Percentiles rank a stretch among this genome's conserved stretches.
Evolutionary conservation across 92 coral and sea anemone species (phyloP).

Genomic region (Heliopora coerulea): DNA sequence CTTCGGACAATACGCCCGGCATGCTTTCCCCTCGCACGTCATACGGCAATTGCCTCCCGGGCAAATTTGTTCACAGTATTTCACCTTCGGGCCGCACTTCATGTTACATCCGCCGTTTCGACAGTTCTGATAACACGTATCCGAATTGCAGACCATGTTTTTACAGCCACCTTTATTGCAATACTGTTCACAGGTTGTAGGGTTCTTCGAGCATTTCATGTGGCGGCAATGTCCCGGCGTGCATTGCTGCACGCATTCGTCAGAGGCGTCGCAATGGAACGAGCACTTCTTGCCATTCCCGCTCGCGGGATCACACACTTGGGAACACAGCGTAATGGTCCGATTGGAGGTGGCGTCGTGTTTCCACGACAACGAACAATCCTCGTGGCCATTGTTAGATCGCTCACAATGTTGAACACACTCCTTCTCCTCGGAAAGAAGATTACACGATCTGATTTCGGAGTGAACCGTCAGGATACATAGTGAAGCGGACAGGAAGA

Average conservation of each 20-base stretch:
- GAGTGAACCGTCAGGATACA: background rate
- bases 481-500: constrained; percentile 11
- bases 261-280: constrained; percentile 23
- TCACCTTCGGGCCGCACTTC: constrained; percentile 38
- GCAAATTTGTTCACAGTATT: constrained; percentile 40
- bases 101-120: constrained; percentile 44
- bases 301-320: constrained; percentile 25
- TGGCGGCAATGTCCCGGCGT: constrained; percentile 35
- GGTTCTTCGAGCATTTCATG: constrained; percentile 21
- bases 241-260: constrained; percentile 46
- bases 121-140: constrained; percentile 34
- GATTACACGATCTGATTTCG: constrained; percentile 18
- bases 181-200: constrained; percentile 18
- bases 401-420: constrained; percentile 29
- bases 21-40: constrained; percentile 37
- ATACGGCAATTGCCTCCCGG: constrained; percentile 38
- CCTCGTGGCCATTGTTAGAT: constrained; percentile 9
- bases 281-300: constrained; percentile 26
- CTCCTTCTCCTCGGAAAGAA: background rate
- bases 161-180: constrained; percentile 34
- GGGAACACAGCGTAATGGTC: background rate
- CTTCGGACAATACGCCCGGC: constrained; percentile 40
- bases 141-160: constrained; percentile 29
- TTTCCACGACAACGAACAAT: constrained; percentile 24
- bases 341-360: background rate